Conservation (phyloP, 2,888 invertebrate species). For the Cheilosia vulpina region DNA sequence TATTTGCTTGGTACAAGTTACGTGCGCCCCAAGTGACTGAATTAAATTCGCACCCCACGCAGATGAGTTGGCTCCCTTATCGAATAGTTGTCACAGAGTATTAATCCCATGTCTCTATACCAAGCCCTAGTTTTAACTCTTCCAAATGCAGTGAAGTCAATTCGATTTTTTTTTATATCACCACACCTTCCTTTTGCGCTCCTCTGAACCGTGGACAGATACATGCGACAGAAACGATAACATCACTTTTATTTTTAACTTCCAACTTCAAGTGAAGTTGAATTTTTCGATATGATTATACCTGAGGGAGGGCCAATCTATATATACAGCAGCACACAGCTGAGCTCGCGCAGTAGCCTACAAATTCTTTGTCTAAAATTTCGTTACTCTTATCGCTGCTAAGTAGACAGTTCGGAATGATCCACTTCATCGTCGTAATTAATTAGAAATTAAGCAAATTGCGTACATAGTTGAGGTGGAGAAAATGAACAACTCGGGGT, state of each 20-base stretch:
- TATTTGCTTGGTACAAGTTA: conserved; percentile 46
- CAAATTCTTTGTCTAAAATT: conserved; percentile 9
- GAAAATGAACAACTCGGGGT: conserved; percentile 39
- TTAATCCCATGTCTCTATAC: conserved; percentile 61
- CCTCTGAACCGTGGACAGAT: conserved; percentile 48
- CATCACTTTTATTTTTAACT: conserved; percentile 59
- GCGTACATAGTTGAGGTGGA: conserved; percentile 32
- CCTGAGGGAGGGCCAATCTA: conserved; percentile 39
- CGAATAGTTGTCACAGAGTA: conserved; percentile 49
- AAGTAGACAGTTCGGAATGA: conserved; percentile 53
- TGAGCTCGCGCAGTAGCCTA: conserved; percentile 20
- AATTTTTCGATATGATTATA: conserved; percentile 28
- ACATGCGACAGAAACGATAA: conserved; percentile 59
- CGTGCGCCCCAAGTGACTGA: conserved; percentile 33
- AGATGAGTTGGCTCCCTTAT: conserved; percentile 59
- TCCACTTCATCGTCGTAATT: conserved; percentile 56
- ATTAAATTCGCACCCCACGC: conserved; percentile 59
- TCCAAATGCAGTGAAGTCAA: conserved; percentile 19
- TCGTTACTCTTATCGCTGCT: conserved; percentile 21
- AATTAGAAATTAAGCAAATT: conserved; percentile 57
- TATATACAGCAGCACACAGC: not conserved
- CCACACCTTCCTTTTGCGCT: conserved; percentile 71
- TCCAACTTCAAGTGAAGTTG: conserved; percentile 53
- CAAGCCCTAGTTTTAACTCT: conserved; percentile 56
- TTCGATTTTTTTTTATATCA: conserved; percentile 16